phyloP scores from a whole-genome alignment of 2,113 vertebrate species.

The Prochilodus magdalenae region DNA sequence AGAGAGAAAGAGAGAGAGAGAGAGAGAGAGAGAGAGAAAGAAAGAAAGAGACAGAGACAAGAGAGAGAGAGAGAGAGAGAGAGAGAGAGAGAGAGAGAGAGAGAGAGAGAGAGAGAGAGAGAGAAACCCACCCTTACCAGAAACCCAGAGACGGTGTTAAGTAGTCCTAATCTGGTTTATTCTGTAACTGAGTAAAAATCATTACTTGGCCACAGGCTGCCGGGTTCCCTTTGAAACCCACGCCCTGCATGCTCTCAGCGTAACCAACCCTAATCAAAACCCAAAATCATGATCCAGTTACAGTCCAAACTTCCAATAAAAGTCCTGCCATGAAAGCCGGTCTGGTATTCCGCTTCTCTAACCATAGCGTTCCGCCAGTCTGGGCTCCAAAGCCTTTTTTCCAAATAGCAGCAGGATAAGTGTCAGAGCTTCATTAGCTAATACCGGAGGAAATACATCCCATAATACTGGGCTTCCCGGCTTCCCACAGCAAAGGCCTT shows the following conservation, averaged over 20 bases:
- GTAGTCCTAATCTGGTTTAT: neutral
- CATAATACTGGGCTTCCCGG: too few species aligned
- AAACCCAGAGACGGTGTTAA: neutral
- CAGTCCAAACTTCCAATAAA: slow-evolving; percentile 14
- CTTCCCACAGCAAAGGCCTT: neutral
- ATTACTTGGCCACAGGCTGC: neutral
- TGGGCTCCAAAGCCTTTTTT: neutral
- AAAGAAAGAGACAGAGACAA: too few species aligned
- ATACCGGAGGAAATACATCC: slow-evolving; percentile 34
- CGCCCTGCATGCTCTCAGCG: neutral
- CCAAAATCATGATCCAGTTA: slow-evolving; percentile 20
- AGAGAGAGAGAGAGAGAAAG: too few species aligned
- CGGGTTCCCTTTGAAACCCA: neutral
- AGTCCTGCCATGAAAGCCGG: neutral
- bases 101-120: neutral
- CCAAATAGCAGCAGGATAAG: slow-evolving; percentile 6
- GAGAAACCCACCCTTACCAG: neutral
- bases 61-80: too few species aligned
- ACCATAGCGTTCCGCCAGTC: neutral
- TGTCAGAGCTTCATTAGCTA: slow-evolving; percentile 28
- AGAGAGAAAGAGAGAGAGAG: too few species aligned
- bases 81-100: too few species aligned
- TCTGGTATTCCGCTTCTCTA: neutral
- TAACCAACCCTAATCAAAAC: slow-evolving; percentile 18
- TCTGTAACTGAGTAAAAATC: neutral